Conservation (phyloP, 1,140 invertebrate genomes). For the Amphibalanus amphitrite region DNA sequence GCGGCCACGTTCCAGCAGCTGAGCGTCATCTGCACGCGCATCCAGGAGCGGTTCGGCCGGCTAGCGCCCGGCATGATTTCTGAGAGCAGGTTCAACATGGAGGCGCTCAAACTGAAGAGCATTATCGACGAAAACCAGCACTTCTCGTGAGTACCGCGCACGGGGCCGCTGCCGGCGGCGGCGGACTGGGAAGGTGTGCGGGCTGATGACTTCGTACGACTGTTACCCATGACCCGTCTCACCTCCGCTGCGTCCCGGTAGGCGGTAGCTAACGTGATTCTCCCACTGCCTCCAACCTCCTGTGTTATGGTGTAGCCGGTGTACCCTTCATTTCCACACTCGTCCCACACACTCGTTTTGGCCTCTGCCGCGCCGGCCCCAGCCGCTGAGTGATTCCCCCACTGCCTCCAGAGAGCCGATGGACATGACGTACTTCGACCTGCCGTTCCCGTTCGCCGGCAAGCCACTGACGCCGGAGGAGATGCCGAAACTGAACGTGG, state of each 20-base stretch:
- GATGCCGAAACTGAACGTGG: not conserved
- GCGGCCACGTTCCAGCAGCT: not conserved
- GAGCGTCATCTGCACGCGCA: not conserved
- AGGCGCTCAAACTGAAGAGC: not conserved
- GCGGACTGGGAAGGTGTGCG: not conserved
- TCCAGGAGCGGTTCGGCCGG: constrained; percentile 2
- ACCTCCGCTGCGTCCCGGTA: too few species aligned
- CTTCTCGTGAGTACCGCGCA: not conserved
- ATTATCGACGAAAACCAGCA: not conserved
- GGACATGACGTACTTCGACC: not conserved
- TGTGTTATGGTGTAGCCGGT: too few species aligned
- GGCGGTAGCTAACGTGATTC: too few species aligned
- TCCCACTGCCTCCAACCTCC: too few species aligned
- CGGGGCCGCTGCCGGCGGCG: too few species aligned
- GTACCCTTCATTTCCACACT: too few species aligned
- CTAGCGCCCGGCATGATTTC: not conserved
- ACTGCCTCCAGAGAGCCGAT: not conserved
- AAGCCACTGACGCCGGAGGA: not conserved
- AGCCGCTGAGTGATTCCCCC: too few species aligned
- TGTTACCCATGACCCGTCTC: not conserved
- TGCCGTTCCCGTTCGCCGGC: not conserved
- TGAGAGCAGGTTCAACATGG: not conserved
- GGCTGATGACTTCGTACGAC: not conserved
- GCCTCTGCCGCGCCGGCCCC: not conserved
- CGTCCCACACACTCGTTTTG: too few species aligned